phyloP scores from a whole-genome alignment of 2,113 vertebrate genomes.

The Lathamus discolor region DNA sequence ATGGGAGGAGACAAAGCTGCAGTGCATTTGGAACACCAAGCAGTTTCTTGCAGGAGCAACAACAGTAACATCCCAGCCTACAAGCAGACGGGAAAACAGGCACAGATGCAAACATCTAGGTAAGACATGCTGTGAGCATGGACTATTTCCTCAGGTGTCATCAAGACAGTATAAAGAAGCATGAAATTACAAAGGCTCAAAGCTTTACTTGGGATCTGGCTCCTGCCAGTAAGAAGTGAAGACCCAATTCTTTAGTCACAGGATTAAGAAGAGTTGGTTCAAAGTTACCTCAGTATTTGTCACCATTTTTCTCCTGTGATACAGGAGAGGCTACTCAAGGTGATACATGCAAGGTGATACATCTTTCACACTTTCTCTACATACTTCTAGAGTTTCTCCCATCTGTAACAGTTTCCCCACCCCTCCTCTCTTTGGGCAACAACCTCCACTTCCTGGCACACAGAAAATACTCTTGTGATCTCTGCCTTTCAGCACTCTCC shows the following conservation, averaged over 20 bases:
- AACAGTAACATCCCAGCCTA: not conserved
- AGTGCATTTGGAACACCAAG: not conserved
- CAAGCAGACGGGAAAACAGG: not conserved
- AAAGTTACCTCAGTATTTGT: not conserved
- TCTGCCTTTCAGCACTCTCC: not conserved
- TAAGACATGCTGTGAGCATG: fast-evolving
- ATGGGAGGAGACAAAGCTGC: not conserved
- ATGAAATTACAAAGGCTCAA: not conserved
- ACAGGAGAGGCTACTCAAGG: not conserved
- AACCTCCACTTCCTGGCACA: not conserved
- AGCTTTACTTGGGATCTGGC: not conserved
- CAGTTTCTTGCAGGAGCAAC: not conserved
- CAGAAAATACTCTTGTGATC: not conserved
- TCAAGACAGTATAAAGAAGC: not conserved
- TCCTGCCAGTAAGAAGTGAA: not conserved
- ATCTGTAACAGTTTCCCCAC: not conserved
- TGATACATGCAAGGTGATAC: no score
- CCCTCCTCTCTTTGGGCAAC: not conserved
- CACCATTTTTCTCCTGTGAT: not conserved
- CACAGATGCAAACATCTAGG: not conserved
- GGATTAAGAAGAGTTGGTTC: not conserved
- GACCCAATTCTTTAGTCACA: not conserved
- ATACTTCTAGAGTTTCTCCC: not conserved
- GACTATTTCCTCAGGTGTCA: not conserved
- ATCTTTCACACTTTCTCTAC: not conserved